Conservation (phyloP, 2,797 vertebrate species). For the Sorex maritimensis region DNA sequence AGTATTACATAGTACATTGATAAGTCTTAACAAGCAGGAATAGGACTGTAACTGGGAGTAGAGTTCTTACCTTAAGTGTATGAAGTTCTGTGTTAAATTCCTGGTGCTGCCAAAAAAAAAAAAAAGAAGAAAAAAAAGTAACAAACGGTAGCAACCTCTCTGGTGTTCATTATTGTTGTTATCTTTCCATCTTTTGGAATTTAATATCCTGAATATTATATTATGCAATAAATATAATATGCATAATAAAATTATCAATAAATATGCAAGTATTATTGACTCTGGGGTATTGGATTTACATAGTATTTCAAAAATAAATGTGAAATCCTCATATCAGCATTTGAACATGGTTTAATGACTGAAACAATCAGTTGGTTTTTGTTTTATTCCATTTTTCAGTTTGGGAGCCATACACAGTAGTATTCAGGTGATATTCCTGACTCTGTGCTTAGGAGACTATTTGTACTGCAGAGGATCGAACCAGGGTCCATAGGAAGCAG, state of each 20-base stretch:
- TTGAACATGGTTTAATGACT: background rate
- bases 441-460: no score
- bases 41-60: no score
- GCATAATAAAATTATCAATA: no score
- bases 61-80: no score
- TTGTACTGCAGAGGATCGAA: no score
- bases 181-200: background rate
- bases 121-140: background rate
- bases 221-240: no score
- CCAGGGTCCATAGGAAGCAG: no score
- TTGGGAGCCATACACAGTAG: no score
- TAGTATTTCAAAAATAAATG: slow-evolving; percentile 6
- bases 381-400: background rate
- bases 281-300: background rate
- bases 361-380: background rate
- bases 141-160: background rate
- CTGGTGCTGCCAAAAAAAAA: no score
- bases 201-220: slow-evolving; percentile 7
- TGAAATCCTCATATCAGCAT: slow-evolving; percentile 23
- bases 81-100: no score
- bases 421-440: no score
- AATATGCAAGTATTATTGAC: background rate
- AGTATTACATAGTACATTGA: background rate
- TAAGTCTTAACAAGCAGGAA: background rate
- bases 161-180: background rate